Evolutionary conservation across 2,797 vertebrate species (phyloP), one percentile per base, ranked within the genome.

Genomic region (Capromys pilorides): DNA sequence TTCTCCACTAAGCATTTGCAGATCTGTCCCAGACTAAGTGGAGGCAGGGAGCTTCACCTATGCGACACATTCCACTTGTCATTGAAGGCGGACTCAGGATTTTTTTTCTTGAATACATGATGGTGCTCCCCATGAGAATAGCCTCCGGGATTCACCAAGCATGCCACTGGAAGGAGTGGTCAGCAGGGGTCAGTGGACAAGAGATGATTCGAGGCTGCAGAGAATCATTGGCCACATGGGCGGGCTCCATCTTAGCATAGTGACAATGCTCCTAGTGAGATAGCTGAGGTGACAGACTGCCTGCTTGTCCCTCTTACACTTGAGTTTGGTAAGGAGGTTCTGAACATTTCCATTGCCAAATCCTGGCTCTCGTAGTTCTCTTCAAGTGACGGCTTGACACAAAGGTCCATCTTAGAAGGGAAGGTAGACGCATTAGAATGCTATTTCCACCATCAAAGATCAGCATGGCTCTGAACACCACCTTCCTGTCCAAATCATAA

Each of bases 121-220:
- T 21, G 78, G 61, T 31, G 14, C 5, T 14, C 3, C 26, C 39
- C n/a, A 59, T 36, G 24, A 92, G 19, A 77, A 54, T 0, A 24
- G 24, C 12, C 5, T n/a, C 64, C 36, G 71, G 41, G 83, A 59
- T 6, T 78, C 45, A 57, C 51, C 5, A 22, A 36, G 36, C 24
- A 39, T 81, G 78, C 39, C 31, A 3, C 87, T 41, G 51, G 45
- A 95, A 78, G 33, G 33, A 28, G 16, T 13, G 16, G 18, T 45
- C 41, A n/a, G 19, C 39, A 28, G 61, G 19, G 22, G n/a, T 4
- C 61, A 22, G 57, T 64, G 18, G 26, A 67, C 9, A 33, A 82
- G 41, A 49, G 14, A 41, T 1, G 21, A 62, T 31, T 51, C 13
- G 6, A 1, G 21, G 19, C 2, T 24, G 1, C 3, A 28, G 5